Base-by-base conservation (phyloP, 2,113 vertebrate species). In the Podarcis muralis region DNA sequence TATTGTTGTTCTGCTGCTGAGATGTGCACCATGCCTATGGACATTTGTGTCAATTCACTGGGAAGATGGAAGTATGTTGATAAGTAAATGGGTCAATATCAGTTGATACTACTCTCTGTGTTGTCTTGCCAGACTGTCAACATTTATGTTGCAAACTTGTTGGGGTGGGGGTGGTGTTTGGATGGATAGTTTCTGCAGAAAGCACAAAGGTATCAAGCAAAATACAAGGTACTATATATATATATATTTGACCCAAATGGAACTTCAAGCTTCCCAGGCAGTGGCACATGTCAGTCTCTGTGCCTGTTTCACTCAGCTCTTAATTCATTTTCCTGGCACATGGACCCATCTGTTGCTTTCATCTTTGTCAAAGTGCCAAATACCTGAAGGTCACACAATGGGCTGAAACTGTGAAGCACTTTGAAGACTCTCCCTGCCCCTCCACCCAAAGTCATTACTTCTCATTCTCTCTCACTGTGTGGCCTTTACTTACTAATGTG, bases 401-500 rank as follows among this genome's bases (percentile, higher is more conserved):
- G 68, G 72, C 57, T 20, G 4, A 82, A 9, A 27, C 23, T 90
- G 43, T 77, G 66, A 62, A 83, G 68, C 32, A 25, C 53, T 85
- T 35, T 72, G 57, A 89, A 6, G 8, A 65, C 2, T 3, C 7
- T 6, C 81, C 48, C 25, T 80, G 1, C 66, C 9, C 48, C 18
- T 4, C 59, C 59, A 16, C 18, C 59, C 59, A 18, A 48, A 18
- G 59, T 89, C 0, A 0, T 78, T 20, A 87, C 16, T 30, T 88
- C 85, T 32, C 30, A 43, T 2, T 81, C 30, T 84, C 85, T 79
- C 30, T 59, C 23, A 3, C 18, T 78, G 93, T 86, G 71, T 62
- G 13, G 20, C 87, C 87, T 78, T 83, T 23, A 89, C 1, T 72
- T 87, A 57, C 30, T 89, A 83, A 89, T 32, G 87, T 48, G 40